These are phyloP conservation scores for Tragelaphus imberbis DNA, from an alignment of 2,113 vertebrate genomes.

Conservation along the genomic window DNA sequence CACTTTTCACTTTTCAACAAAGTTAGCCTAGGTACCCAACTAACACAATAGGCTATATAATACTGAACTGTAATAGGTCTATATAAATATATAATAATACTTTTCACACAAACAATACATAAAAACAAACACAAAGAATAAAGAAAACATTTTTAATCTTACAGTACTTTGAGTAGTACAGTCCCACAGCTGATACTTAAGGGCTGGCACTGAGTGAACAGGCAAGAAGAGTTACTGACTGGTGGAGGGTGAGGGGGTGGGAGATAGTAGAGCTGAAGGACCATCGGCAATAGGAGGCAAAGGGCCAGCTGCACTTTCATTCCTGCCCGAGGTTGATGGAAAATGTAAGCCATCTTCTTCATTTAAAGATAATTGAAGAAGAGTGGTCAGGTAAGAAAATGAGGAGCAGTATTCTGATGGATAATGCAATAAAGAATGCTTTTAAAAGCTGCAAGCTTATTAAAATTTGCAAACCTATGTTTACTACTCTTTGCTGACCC, in stretches of 20 bases:
- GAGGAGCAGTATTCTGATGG: background rate
- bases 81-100: background rate
- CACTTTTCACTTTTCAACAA: background rate
- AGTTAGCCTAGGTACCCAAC: background rate
- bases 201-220: background rate
- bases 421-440: background rate
- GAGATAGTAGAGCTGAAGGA: background rate
- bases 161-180: background rate
- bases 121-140: background rate
- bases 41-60: background rate
- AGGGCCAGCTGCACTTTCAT: background rate
- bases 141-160: background rate
- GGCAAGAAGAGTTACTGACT: background rate
- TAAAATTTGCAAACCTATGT: background rate
- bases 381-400: background rate
- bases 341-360: background rate
- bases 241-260: background rate
- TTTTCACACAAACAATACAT: background rate
- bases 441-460: background rate
- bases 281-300: fast-evolving
- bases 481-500: background rate
- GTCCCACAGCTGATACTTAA: background rate
- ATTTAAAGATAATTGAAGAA: background rate
- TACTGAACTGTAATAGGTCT: background rate
- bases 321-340: background rate